Evolutionary conservation across 2,888 invertebrate genomes (phyloP), one percentile per base, ranked within the genome.

Genomic region (Drosophila demipolita): DNA sequence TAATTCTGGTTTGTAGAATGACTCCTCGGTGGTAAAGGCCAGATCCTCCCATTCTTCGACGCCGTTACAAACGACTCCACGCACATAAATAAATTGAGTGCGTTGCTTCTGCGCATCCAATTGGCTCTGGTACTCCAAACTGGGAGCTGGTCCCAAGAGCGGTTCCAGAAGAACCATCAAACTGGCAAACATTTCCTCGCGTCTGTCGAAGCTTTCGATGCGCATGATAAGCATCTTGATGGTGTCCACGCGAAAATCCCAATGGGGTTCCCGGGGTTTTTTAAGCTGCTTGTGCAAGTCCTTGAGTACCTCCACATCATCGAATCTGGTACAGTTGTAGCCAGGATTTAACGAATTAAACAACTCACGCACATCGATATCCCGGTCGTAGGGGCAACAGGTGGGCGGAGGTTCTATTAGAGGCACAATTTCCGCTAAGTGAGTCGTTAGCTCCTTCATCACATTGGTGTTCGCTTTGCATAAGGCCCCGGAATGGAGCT

Each of bases 41-140:
- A 91, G 63, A 5, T 89, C 81, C 69, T 91, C 81, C 91, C 91
- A 91, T 36, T 91, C 91, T 62, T 91, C 90, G 33, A 91, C 83
- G 26, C 80, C 81, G 17, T 84, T 82, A 48, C 80, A 83, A 26
- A 91, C 80, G 26, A 80, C 82, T 0, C 91, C 91, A 6, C 91
- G 89, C 5, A 91, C 90, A 60, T 84, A 91, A n/a, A 91, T 78
- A 7, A 76, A 80, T 12, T 90, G 50, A 0, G 83, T 78, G 4
- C 83, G 89, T 15, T 88, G 73, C 42, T 79, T 88, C 33, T 91
- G 80, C 1, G 57, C 59, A 61, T 81, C 79, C 33, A 71, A 35
- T 9, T 58, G 63, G 0, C 72, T 35, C 0, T 55, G 33, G 4
- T 11, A 6, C 8, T 80, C 84, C 15, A 90, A 36, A 1, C 70